Evolutionary conservation across 2,797 vertebrate species (phyloP).

Genomic region (Potorous gilbertii): DNA sequence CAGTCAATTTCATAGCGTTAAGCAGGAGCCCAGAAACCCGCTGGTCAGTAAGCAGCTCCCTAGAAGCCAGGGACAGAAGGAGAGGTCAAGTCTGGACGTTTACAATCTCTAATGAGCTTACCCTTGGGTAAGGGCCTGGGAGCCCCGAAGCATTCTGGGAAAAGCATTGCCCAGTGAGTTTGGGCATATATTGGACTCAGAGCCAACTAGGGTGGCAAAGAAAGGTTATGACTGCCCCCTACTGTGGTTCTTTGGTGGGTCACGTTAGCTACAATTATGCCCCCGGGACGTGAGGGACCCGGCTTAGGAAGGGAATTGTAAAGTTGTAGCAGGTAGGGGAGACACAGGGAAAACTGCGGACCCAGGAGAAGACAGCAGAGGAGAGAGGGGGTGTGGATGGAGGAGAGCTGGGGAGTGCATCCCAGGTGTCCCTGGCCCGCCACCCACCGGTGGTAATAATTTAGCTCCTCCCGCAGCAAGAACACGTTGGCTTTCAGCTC

Average conservation of each 20-base stretch:
- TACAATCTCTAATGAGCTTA: background rate
- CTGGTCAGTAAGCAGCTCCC: slow-evolving; percentile 94
- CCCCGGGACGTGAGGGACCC: no score
- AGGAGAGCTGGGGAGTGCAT: background rate
- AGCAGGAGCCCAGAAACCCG: slow-evolving; percentile 92
- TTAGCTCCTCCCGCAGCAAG: slow-evolving; percentile 95
- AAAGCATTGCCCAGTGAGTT: no score
- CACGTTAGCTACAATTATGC: no score
- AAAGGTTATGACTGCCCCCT: background rate
- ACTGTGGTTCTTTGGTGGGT: background rate
- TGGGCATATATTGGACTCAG: background rate
- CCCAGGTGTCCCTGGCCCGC: background rate
- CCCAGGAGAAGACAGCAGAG: background rate
- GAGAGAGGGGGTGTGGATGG: background rate
- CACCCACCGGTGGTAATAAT: slow-evolving; percentile 93
- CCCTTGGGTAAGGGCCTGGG: background rate
- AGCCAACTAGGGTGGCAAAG: background rate
- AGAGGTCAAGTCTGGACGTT: background rate
- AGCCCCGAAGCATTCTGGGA: background rate
- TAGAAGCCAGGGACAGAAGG: slow-evolving; percentile 71
- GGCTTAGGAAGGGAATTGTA: no score
- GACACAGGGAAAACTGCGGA: background rate
- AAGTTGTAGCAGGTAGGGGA: background rate
- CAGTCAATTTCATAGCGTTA: slow-evolving; percentile 90
- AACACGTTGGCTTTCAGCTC: slow-evolving; percentile 98